A percentile compares a stretch with the other conserved stretches of the same genome.
Conservation (phyloP, 2,797 vertebrate species). For the Cyclopterus lumpus region DNA sequence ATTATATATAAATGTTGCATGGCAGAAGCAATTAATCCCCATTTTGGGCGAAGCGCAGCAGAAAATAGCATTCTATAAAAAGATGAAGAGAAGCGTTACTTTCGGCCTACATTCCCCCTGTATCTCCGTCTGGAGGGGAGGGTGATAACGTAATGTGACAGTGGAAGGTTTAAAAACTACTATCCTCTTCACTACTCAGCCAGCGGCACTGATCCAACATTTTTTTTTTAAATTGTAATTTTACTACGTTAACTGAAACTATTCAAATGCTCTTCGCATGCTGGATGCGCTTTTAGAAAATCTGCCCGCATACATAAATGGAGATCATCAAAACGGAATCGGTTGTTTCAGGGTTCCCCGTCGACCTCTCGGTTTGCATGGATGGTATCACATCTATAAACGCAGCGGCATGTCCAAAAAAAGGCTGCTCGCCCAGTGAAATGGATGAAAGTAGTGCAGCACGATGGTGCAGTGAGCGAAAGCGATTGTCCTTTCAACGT, state of each 20-base stretch:
- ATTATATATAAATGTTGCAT: conserved; percentile 64
- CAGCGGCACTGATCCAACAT: not conserved
- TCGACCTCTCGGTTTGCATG: conserved; percentile 18
- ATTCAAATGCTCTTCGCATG: not conserved
- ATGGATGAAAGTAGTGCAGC: conserved; percentile 46
- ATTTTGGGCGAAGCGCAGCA: conserved; percentile 40
- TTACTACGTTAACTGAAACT: not conserved
- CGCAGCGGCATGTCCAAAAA: conserved; percentile 4
- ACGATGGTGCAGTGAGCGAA: conserved; percentile 32
- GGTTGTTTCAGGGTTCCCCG: not conserved
- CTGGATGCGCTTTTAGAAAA: conserved; percentile 4
- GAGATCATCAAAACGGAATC: conserved; percentile 11
- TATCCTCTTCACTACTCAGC: not conserved
- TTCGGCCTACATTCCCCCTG: conserved; percentile 24
- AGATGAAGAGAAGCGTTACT: conserved; percentile 34
- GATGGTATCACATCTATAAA: conserved; percentile 4
- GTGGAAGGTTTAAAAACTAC: conserved; percentile 6
- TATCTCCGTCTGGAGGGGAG: not conserved
- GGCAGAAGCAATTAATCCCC: conserved; percentile 48
- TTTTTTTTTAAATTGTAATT: too few species aligned
- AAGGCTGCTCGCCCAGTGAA: conserved; percentile 16
- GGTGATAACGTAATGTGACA: conserved; percentile 8
- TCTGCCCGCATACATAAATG: not conserved
- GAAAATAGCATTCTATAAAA: conserved; percentile 40
- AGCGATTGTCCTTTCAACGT: conserved; percentile 53